A percentile compares a stretch with the other conserved stretches of the same genome.
phyloP scores from a whole-genome alignment of 2,888 invertebrate genomes.

The Galerucella calmariensis region DNA sequence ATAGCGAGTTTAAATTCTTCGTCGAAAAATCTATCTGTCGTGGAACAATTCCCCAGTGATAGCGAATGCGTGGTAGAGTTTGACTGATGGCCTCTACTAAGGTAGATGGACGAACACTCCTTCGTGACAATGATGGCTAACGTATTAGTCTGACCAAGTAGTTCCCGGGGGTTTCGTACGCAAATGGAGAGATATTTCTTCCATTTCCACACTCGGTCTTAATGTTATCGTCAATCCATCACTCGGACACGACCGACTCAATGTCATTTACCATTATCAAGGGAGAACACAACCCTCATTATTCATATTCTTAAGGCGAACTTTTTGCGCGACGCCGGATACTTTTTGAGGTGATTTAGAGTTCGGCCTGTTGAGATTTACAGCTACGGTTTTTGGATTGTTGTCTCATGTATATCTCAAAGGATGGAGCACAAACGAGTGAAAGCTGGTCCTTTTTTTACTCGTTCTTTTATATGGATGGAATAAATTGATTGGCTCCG shows the following conservation, averaged over 20 bases:
- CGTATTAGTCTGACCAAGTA: slow-evolving; percentile 58
- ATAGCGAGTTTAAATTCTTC: background rate
- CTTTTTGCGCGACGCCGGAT: slow-evolving; percentile 37
- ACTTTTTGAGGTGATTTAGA: slow-evolving; percentile 34
- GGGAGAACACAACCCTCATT: slow-evolving; percentile 49
- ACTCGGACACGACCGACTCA: slow-evolving; percentile 55
- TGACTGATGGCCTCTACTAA: slow-evolving; percentile 55
- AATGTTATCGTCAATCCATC: slow-evolving; percentile 57
- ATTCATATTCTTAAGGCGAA: slow-evolving; percentile 47
- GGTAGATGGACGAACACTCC: slow-evolving; percentile 54
- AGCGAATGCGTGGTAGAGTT: slow-evolving; percentile 47
- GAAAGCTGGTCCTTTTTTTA: background rate
- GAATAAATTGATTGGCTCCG: background rate
- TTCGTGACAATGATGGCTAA: slow-evolving; percentile 61
- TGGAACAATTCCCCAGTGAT: slow-evolving; percentile 38
- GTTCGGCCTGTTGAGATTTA: slow-evolving; percentile 31
- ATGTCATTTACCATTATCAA: slow-evolving; percentile 55
- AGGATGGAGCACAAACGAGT: background rate
- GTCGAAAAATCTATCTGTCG: slow-evolving; percentile 33
- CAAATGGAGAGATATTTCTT: slow-evolving; percentile 63
- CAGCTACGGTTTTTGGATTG: slow-evolving; percentile 26
- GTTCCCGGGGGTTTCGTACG: slow-evolving; percentile 57
- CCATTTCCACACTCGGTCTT: slow-evolving; percentile 55
- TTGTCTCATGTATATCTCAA: slow-evolving; percentile 11
- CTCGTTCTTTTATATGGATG: background rate